phyloP scores from a whole-genome alignment of 1,140 invertebrate species.

The Oppia nitens region DNA sequence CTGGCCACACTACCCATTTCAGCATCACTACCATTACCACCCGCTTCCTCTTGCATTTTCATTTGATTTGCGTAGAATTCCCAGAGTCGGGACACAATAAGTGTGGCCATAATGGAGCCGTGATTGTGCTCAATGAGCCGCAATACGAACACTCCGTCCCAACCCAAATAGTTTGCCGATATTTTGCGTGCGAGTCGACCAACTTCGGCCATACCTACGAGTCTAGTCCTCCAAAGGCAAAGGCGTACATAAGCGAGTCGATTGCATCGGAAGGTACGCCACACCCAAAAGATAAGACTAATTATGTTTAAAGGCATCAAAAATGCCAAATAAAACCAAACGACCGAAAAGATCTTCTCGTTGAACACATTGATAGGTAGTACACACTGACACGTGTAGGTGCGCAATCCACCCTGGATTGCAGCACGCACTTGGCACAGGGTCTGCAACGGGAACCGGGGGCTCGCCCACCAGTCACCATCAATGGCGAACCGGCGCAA shows the following conservation, averaged over 20 bases:
- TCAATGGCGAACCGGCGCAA: slow-evolving; percentile 22
- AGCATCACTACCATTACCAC: slow-evolving; percentile 12
- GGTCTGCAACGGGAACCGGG: slow-evolving; percentile 29
- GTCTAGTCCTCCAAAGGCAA: slow-evolving; percentile 27
- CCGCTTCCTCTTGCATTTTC: slow-evolving; percentile 24
- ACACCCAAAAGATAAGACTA: slow-evolving; percentile 29
- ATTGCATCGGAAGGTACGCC: slow-evolving; percentile 27
- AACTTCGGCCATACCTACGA: slow-evolving; percentile 26
- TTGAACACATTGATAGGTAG: slow-evolving; percentile 39
- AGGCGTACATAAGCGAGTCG: slow-evolving; percentile 28
- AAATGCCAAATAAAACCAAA: slow-evolving; percentile 31
- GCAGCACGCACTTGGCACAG: slow-evolving; percentile 28
- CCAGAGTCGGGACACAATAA: slow-evolving; percentile 24
- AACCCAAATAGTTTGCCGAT: slow-evolving; percentile 28
- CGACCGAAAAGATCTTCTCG: slow-evolving; percentile 36
- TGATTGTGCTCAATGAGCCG: slow-evolving; percentile 31
- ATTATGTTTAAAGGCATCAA: slow-evolving; percentile 28
- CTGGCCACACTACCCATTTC: slow-evolving; percentile 19
- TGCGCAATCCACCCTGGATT: slow-evolving; percentile 28
- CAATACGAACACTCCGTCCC: slow-evolving; percentile 31
- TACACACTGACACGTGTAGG: slow-evolving; percentile 35
- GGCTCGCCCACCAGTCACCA: slow-evolving; percentile 30
- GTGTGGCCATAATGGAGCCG: slow-evolving; percentile 28
- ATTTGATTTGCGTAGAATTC: slow-evolving; percentile 26
- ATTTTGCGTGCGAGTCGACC: slow-evolving; percentile 27